Conservation (phyloP, 2,113 vertebrate species). For the Vulpes ferrilata region DNA sequence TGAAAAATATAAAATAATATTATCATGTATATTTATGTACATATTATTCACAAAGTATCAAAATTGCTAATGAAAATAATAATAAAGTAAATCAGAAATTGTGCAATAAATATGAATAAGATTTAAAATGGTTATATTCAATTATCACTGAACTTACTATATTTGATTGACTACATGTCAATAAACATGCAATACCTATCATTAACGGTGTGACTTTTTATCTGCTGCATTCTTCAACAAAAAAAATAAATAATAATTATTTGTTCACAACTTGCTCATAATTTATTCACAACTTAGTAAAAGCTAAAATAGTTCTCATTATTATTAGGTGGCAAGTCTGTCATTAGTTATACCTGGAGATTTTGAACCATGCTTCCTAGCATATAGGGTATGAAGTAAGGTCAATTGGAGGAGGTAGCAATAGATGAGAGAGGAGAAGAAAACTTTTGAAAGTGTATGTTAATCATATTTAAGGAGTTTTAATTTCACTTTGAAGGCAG, state of each 20-base stretch:
- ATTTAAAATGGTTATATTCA: background rate
- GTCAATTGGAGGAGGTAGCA: background rate
- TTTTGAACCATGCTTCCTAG: conserved; percentile 30
- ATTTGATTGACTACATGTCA: background rate
- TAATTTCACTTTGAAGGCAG: background rate
- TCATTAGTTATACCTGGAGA: background rate
- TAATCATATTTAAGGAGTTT: background rate
- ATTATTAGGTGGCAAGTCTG: background rate
- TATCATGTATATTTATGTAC: background rate
- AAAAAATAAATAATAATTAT: background rate
- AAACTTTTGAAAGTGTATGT: background rate
- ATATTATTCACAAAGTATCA: background rate
- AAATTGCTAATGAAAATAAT: background rate
- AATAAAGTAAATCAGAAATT: background rate
- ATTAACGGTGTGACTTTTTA: background rate
- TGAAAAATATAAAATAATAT: background rate
- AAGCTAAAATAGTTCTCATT: background rate
- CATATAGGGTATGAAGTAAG: background rate
- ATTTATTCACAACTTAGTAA: background rate
- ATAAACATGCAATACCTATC: background rate
- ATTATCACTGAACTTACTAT: background rate
- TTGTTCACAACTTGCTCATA: background rate
- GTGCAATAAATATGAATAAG: background rate
- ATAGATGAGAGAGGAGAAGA: background rate
- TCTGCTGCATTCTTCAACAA: background rate